Percentiles rank a stretch among this genome's conserved stretches.
Conservation (phyloP, 2,797 vertebrate species). For the Alectoris magna region DNA sequence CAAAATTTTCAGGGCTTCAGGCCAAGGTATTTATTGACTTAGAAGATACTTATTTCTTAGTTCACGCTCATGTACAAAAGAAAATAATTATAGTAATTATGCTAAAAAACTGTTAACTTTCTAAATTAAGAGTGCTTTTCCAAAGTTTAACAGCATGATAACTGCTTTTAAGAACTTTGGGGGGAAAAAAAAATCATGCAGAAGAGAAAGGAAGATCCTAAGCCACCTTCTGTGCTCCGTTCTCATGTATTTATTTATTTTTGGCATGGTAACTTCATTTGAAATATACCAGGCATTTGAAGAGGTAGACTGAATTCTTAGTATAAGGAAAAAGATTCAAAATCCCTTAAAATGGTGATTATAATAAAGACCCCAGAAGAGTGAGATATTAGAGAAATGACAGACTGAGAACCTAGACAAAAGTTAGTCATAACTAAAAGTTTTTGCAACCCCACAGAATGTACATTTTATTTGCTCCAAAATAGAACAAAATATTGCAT, state of each 20-base stretch:
- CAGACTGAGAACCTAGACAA: not conserved
- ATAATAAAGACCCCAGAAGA: not conserved
- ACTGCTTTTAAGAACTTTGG: slow-evolving; percentile 50
- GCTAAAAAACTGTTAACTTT: slow-evolving; percentile 50
- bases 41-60: slow-evolving; percentile 64
- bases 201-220: not conserved
- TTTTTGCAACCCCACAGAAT: not conserved
- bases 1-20: slow-evolving; percentile 39
- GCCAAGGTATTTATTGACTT: slow-evolving; percentile 73
- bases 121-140: slow-evolving; percentile 70
- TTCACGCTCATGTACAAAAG: slow-evolving; percentile 65
- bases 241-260: not conserved
- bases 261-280: not conserved
- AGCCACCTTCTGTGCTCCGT: not conserved
- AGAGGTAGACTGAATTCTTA: not conserved
- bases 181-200: not conserved
- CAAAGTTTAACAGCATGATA: slow-evolving; percentile 47
- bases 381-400: not conserved
- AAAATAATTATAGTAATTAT: slow-evolving; percentile 69
- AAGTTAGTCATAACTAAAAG: not conserved
- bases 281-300: not conserved
- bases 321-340: not conserved
- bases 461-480: not conserved
- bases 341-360: not conserved
- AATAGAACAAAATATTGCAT: not conserved